Conservation (phyloP, 2,888 invertebrate species). For the Acrobasis consociella region DNA sequence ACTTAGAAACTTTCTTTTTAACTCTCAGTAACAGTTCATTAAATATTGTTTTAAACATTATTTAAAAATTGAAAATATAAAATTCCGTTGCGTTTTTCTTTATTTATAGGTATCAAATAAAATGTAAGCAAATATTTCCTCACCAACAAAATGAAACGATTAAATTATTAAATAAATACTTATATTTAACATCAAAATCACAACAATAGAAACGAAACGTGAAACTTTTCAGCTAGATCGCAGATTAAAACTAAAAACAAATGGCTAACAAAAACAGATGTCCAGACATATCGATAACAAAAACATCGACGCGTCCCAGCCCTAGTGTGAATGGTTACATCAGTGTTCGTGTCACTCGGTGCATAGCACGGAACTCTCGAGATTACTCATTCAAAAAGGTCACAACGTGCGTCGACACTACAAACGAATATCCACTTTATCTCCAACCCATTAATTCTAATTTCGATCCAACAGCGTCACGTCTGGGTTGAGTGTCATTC, state of each 20-base stretch:
- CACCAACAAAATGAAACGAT: too few species aligned
- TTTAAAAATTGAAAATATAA: too few species aligned
- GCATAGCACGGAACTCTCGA: conserved; percentile 67
- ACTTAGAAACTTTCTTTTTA: neutral
- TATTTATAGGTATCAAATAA: too few species aligned
- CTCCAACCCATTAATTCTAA: conserved; percentile 22
- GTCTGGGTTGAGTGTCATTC: conserved; percentile 12
- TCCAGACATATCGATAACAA: conserved; percentile 19
- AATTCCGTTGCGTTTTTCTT: too few species aligned
- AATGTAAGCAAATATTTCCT: neutral
- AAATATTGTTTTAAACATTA: too few species aligned
- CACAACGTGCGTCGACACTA: conserved; percentile 36
- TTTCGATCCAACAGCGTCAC: conserved; percentile 1
- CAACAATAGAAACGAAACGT: neutral
- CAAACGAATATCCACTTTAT: conserved; percentile 28
- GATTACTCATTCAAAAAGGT: conserved; percentile 43
- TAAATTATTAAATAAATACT: neutral
- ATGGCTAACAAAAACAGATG: conserved; percentile 16
- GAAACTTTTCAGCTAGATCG: conserved; percentile 2
- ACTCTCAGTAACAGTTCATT: too few species aligned
- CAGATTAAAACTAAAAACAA: conserved; percentile 8
- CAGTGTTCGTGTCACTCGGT: conserved; percentile 74
- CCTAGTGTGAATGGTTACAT: conserved; percentile 74
- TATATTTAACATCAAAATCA: neutral
- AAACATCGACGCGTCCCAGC: conserved; percentile 46